These are phyloP conservation scores for Pagetopsis macropterus DNA, from an alignment of 2,797 vertebrate species.

Conservation along the genomic window DNA sequence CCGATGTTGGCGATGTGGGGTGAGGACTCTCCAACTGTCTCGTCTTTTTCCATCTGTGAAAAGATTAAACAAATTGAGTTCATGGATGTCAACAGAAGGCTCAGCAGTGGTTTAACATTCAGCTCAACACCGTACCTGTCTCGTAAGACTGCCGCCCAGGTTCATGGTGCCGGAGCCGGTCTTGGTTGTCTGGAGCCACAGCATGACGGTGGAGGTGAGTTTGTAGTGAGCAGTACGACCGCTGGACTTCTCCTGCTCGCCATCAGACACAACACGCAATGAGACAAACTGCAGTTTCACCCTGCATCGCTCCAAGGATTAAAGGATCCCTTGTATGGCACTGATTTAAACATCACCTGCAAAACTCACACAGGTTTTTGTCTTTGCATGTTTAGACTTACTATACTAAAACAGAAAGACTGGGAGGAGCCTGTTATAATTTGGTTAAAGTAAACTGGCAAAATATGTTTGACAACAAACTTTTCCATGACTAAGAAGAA, in stretches of 20 bases:
- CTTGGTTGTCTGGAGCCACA: conserved; percentile 99
- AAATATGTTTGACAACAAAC: too few species aligned
- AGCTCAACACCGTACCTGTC: conserved; percentile 87
- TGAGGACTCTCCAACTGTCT: conserved; percentile 94
- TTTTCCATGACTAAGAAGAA: too few species aligned
- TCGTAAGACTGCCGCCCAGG: conserved; percentile 96
- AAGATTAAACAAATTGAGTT: neutral
- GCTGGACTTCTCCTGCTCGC: conserved; percentile 93
- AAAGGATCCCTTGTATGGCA: neutral
- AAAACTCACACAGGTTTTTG: neutral
- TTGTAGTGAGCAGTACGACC: conserved; percentile 98
- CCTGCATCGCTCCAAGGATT: neutral
- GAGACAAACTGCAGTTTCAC: neutral
- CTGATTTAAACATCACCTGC: neutral
- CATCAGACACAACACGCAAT: conserved; percentile 24
- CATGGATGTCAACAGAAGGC: neutral
- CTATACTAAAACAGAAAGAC: neutral
- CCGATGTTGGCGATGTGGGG: conserved; percentile 99
- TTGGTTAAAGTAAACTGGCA: too few species aligned
- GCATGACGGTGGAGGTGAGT: conserved; percentile 99
- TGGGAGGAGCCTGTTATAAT: too few species aligned
- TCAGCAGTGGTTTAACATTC: neutral
- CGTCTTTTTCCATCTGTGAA: conserved; percentile 96
- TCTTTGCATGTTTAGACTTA: neutral
- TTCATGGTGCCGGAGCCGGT: conserved; percentile 98